Conservation (phyloP, 2,797 vertebrate species). For the Antennarius maculatus region DNA sequence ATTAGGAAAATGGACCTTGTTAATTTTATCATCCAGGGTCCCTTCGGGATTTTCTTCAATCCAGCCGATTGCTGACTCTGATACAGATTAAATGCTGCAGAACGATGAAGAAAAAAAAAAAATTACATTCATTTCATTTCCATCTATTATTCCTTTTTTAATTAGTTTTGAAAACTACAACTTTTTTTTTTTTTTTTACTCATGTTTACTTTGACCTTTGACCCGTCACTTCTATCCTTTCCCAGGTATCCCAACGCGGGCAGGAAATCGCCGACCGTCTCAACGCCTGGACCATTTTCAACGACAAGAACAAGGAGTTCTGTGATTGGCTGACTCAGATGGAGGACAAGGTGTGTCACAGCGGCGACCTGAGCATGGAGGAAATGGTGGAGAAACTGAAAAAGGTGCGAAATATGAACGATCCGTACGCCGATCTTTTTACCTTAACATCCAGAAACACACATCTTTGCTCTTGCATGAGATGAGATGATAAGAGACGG, state of each 20-base stretch:
- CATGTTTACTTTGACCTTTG: background rate
- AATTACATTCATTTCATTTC: no score
- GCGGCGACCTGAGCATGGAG: slow-evolving; percentile 87
- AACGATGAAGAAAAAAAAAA: no score
- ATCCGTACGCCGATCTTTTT: no score
- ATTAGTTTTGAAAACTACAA: no score
- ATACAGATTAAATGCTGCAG: slow-evolving; percentile 24
- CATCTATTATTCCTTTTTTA: no score
- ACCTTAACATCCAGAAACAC: background rate
- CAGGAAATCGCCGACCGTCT: slow-evolving; percentile 92
- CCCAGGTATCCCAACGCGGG: slow-evolving; percentile 87
- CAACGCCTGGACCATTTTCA: slow-evolving; percentile 92
- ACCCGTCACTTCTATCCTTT: background rate
- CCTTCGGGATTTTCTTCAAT: slow-evolving; percentile 34
- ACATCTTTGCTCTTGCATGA: slow-evolving; percentile 8
- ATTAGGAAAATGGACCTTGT: slow-evolving; percentile 67
- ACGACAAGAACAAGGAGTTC: slow-evolving; percentile 92
- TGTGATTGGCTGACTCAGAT: slow-evolving; percentile 94
- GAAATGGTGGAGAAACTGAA: slow-evolving; percentile 96
- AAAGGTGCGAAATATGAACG: slow-evolving; percentile 76
- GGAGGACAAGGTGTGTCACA: slow-evolving; percentile 91
- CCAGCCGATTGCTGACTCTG: slow-evolving; percentile 32
- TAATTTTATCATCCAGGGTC: slow-evolving; percentile 52
- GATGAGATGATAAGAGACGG: slow-evolving; percentile 7
- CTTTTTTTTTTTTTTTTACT: background rate